Percentiles rank a stretch among this genome's conserved stretches.
phyloP scores from a whole-genome alignment of 2,888 invertebrate genomes.

The Meloe dianella region DNA sequence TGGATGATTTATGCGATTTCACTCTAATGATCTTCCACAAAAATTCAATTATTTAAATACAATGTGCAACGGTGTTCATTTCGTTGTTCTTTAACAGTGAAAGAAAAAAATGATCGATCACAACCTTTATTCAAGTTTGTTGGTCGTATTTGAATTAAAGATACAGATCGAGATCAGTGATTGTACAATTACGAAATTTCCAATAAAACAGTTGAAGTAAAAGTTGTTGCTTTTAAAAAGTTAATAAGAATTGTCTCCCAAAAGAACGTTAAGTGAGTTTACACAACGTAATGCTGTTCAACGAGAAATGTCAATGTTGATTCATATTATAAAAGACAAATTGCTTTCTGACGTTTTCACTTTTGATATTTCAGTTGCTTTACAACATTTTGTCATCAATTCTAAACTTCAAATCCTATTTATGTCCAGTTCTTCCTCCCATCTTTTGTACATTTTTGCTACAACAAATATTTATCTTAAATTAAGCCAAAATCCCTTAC shows the following conservation, averaged over 20 bases:
- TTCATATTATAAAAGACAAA: conserved; percentile 23
- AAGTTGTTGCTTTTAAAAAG: no score
- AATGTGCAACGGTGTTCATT: neutral
- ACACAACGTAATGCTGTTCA: neutral
- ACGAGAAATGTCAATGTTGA: conserved; percentile 1
- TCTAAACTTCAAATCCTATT: conserved; percentile 25
- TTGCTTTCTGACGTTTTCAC: conserved; percentile 30
- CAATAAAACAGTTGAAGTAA: no score
- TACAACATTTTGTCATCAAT: conserved; percentile 23
- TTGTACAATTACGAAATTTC: no score
- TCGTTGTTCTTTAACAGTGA: no score
- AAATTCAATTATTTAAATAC: conserved; percentile 9
- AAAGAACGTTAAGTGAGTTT: neutral
- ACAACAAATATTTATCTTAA: neutral
- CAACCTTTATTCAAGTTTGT: no score
- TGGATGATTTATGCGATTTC: conserved; percentile 2
- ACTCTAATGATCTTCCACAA: neutral
- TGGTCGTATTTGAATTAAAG: no score
- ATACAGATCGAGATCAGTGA: no score
- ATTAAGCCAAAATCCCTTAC: neutral
- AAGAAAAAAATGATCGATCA: no score
- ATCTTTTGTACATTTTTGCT: neutral
- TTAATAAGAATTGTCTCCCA: no score
- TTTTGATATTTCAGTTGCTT: conserved; percentile 24
- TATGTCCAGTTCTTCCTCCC: neutral